Evolutionary conservation across 2,888 invertebrate species (phyloP).

Genomic region (Habroteleia sp.): DNA sequence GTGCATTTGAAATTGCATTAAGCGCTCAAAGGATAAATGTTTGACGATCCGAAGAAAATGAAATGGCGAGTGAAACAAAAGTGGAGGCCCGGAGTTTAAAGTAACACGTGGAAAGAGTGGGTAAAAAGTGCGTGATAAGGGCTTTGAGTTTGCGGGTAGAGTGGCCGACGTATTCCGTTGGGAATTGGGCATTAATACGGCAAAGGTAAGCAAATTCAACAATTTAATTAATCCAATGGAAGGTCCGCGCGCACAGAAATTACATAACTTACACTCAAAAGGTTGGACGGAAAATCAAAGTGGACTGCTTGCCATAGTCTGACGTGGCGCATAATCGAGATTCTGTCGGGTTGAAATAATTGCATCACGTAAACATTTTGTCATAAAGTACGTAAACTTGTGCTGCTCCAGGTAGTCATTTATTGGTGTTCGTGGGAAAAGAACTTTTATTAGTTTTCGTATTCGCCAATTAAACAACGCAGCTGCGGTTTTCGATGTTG

Average conservation of each 20-base stretch:
- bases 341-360: slow-evolving; percentile 40
- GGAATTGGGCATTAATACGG: slow-evolving; percentile 50
- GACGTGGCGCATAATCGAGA: slow-evolving; percentile 44
- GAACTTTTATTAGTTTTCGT: too few relatives aligned
- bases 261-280: slow-evolving; percentile 45
- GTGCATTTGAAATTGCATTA: slow-evolving; percentile 36
- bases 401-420: too few relatives aligned
- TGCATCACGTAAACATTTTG: slow-evolving; percentile 56
- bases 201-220: slow-evolving; percentile 49
- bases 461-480: too few relatives aligned
- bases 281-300: slow-evolving; percentile 43
- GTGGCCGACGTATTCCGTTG: slow-evolving; percentile 10
- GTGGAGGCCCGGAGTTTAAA: slow-evolving; percentile 17
- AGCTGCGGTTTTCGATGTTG: too few relatives aligned
- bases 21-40: slow-evolving; percentile 17
- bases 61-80: slow-evolving; percentile 12
- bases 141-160: slow-evolving; percentile 18
- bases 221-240: slow-evolving; percentile 57
- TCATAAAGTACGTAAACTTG: slow-evolving; percentile 32
- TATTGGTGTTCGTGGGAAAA: too few relatives aligned
- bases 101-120: slow-evolving; percentile 24
- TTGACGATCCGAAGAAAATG: background rate
- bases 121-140: slow-evolving; percentile 8
- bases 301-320: slow-evolving; percentile 3
- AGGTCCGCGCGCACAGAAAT: slow-evolving; percentile 56